Base-by-base conservation (phyloP, 1,140 invertebrate species). In the Probaryconus sp. region DNA sequence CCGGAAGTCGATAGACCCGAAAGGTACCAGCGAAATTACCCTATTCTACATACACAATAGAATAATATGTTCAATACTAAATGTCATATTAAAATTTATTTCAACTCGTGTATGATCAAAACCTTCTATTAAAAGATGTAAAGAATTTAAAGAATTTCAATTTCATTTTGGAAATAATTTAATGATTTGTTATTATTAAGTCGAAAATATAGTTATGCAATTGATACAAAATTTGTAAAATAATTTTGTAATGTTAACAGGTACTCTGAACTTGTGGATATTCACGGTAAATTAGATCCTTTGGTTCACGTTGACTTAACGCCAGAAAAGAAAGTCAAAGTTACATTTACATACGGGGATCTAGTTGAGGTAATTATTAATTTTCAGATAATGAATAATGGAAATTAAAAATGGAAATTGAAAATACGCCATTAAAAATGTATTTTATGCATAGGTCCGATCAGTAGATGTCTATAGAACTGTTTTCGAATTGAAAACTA, bases 211-310 rank as follows among this genome's bases (percentile, higher is more conserved):
- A n/a, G n/a, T n/a, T n/a, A n/a, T n/a, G n/a, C n/a, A n/a, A n/a
- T n/a, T n/a, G n/a, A n/a, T n/a, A n/a, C n/a, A n/a, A n/a, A n/a
- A 11, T 18, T 55, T 17, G 30, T 31, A 24, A n/a, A 11, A 30
- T 65, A 43, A 65, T 78, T 83, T 63, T 30, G 26, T 7, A 24
- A 24, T 24, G 5, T 14, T 55, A 38, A 38, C 78, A 95, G 95
- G 76, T 97, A 96, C 81, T 91, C 90, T 78, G 94, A 96, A 84
- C 87, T 97, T 24, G 89, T 95, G 21, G 89, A 89, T 18, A 91
- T 95, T 70, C 95, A 97, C 81, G 96, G 96, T 50, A 93, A 95
- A 86, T 88, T 97, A 40, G 93, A 96, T 86, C 95, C 95, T 2
- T 87, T 97, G 74, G 94, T 96, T 26, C 93, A 95, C 71, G 92